These are phyloP conservation scores for Ctenicera cuprea DNA, from an alignment of 2,888 invertebrate genomes.

Conservation along the genomic window DNA sequence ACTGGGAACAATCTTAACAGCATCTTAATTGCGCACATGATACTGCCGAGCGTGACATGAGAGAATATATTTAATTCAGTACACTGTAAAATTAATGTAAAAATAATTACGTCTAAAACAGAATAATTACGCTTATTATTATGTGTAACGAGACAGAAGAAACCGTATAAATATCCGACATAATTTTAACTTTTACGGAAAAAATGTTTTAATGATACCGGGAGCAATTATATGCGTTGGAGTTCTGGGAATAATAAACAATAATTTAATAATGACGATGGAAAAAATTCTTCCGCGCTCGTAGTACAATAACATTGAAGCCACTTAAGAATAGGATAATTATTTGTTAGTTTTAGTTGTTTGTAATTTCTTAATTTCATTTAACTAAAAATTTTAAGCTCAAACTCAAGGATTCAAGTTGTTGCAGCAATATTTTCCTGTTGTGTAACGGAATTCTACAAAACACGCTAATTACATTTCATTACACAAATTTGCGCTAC, in stretches of 20 bases:
- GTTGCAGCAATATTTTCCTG: neutral
- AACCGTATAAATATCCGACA: conserved; percentile 62
- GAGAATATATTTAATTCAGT: conserved; percentile 65
- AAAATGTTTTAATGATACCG: conserved; percentile 55
- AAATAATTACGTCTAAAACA: conserved; percentile 70
- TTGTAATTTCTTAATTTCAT: conserved; percentile 1
- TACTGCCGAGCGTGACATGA: conserved; percentile 61
- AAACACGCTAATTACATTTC: conserved; percentile 29
- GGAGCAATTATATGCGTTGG: conserved; percentile 49
- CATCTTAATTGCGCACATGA: conserved; percentile 69
- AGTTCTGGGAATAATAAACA: conserved; percentile 51
- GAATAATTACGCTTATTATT: conserved; percentile 70
- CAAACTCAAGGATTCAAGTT: too few species aligned
- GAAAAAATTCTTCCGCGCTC: conserved; percentile 46
- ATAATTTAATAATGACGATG: conserved; percentile 51
- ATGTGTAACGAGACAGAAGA: conserved; percentile 68
- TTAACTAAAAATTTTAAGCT: too few species aligned
- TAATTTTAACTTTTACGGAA: conserved; percentile 59
- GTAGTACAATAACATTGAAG: conserved; percentile 27
- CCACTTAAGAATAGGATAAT: neutral
- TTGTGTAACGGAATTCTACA: conserved; percentile 5
- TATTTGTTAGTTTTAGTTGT: neutral
- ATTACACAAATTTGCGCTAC: conserved; percentile 36
- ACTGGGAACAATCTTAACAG: conserved; percentile 70
- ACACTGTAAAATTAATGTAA: conserved; percentile 70